Evolutionary conservation across 2,113 vertebrate species (phyloP), one percentile per base, ranked within the genome.

Genomic region (Anhinga anhinga): DNA sequence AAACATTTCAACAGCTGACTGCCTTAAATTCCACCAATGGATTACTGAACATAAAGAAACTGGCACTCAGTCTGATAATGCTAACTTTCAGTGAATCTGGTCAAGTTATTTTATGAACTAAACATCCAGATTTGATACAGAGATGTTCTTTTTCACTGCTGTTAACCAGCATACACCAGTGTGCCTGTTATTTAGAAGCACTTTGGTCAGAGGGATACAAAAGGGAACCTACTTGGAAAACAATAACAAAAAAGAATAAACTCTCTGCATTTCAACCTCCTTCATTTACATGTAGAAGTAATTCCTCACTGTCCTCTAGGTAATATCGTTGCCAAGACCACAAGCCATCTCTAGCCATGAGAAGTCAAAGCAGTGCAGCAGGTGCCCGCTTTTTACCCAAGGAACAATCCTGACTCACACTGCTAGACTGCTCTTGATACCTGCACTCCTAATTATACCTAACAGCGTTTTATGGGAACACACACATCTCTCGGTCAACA

Each of bases 1-100:
- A 78, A 93, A 92, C 45, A 47, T 56, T 91, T 55, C n/a, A 91
- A n/a, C 13, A 93, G 40, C 8, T 81, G 52, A 91, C 52, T 80
- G 29, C 44, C 21, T 91, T 42, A 92, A 67, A 93, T 62, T 80
- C 45, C 73, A 56, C 23, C 65, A 94, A 67, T 32, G 42, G n/a
- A 91, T 29, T 90, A 67, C 42, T 70, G 27, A 86, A 70, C 49
- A n/a, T 27, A 45, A 63, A 70, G 20, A 70, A 91, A 84, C 0
- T n/a, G 4, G 25, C 8, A n/a, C 55, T 76, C 49, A 70, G 22
- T 32, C n/a, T 89, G 53, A 90, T 20, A 84, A 66, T 38, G 34
- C 9, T 56, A 86, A 18, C 59, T 86, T 93, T 34, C 80, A 77
- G 11, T 49, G 27, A 69, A 80, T 67, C 82, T 79, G 67, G 50